Conservation (phyloP, 1,140 invertebrate species). For the Cherax destructor region DNA sequence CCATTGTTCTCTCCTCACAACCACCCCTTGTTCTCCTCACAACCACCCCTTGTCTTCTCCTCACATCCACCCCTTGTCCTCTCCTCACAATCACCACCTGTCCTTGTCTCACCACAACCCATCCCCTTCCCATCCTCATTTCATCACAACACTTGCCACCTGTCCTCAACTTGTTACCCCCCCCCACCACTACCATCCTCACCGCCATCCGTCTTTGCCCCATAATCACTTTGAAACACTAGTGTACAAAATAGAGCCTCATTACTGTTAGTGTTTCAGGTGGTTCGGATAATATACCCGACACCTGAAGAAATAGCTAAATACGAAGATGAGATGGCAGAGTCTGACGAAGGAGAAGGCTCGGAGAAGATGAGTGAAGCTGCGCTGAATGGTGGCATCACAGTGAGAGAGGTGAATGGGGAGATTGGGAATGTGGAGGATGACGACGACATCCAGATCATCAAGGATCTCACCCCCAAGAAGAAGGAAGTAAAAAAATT, state of each 20-base stretch:
- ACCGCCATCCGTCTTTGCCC: neutral
- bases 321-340: conserved; percentile 64
- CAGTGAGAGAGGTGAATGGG: neutral
- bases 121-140: too few relatives aligned
- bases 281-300: conserved; percentile 75
- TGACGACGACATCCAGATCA: conserved; percentile 53
- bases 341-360: conserved; percentile 72
- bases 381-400: conserved; percentile 10
- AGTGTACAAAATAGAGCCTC: too few relatives aligned
- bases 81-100: too few relatives aligned
- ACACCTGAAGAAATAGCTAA: conserved; percentile 74
- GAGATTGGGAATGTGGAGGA: neutral
- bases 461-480: conserved; percentile 34
- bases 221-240: neutral
- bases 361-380: neutral
- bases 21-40: too few relatives aligned
- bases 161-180: too few relatives aligned
- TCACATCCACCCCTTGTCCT: too few relatives aligned
- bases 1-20: too few relatives aligned
- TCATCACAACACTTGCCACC: too few relatives aligned
- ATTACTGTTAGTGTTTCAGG: conserved; percentile 24
- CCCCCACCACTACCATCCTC: neutral
- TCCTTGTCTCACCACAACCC: too few relatives aligned
- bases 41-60: too few relatives aligned
- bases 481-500: conserved; percentile 61